Conservation (phyloP, 2,113 vertebrate genomes). For the Platycercus adscitus region DNA sequence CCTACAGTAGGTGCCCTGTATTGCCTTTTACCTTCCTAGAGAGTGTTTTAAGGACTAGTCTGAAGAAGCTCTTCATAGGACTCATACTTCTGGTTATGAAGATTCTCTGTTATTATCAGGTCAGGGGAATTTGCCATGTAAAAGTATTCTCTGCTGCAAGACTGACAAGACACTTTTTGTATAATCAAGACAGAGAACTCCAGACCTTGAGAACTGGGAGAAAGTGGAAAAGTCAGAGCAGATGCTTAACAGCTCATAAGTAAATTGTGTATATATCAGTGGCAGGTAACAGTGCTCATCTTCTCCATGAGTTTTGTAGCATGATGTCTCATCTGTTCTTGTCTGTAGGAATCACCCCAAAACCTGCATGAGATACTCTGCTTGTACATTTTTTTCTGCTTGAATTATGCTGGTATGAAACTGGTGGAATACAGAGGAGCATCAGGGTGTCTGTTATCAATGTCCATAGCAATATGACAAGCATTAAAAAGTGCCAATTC, state of each 20-base stretch:
- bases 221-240: not conserved
- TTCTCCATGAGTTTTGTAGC: not conserved
- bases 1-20: not conserved
- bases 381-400: not conserved
- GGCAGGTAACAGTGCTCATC: not conserved
- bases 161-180: not conserved
- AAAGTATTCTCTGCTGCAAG: not conserved
- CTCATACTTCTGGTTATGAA: not conserved
- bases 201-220: not conserved
- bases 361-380: not conserved
- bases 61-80: not conserved
- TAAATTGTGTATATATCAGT: not conserved
- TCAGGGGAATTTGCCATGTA: not conserved
- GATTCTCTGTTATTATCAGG: not conserved
- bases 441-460: not conserved
- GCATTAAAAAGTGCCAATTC: not conserved
- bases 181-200: not conserved
- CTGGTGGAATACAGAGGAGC: not conserved
- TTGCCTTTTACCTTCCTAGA: not conserved
- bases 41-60: not conserved
- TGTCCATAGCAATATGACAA: not conserved
- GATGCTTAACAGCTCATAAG: not conserved
- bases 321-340: not conserved
- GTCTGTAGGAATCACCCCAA: not conserved
- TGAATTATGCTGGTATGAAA: conserved; percentile 5